Percentiles rank a stretch among this genome's conserved stretches.
phyloP scores from a whole-genome alignment of 1,140 invertebrate species.

The Drosophila sturtevanti region DNA sequence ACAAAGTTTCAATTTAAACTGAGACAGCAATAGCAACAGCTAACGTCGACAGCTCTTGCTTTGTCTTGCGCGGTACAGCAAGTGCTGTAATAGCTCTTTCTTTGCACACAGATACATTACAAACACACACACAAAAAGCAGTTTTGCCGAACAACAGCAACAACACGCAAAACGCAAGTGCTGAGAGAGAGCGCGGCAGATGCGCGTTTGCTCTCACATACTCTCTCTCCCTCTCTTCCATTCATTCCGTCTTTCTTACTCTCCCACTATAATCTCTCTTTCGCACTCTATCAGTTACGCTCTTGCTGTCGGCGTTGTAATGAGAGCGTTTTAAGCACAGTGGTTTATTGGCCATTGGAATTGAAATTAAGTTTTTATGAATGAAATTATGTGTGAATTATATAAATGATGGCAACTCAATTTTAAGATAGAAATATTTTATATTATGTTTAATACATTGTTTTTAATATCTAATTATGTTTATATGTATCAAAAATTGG shows the following conservation, averaged over 20 bases:
- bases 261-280: background rate
- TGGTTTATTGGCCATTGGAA: background rate
- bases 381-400: background rate
- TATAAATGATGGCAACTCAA: background rate
- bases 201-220: background rate
- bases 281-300: background rate
- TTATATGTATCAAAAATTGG: too few species aligned
- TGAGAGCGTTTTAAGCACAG: background rate
- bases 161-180: constrained; percentile 30
- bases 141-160: constrained; percentile 9
- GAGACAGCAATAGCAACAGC: constrained; percentile 24
- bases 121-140: constrained; percentile 18
- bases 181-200: constrained; percentile 8
- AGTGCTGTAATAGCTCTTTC: constrained; percentile 59
- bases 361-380: background rate
- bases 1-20: constrained; percentile 73
- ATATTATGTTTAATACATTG: too few species aligned
- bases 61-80: constrained; percentile 40
- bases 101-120: constrained; percentile 62
- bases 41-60: background rate
- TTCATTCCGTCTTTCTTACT: background rate
- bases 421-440: too few species aligned
- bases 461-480: too few species aligned
- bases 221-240: background rate
- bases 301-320: background rate